A percentile compares a stretch with the other conserved stretches of the same genome.
These are phyloP conservation scores for Lytechinus pictus DNA, from an alignment of 35 echinoderm and acorn worm species.

Conservation along the genomic window DNA sequence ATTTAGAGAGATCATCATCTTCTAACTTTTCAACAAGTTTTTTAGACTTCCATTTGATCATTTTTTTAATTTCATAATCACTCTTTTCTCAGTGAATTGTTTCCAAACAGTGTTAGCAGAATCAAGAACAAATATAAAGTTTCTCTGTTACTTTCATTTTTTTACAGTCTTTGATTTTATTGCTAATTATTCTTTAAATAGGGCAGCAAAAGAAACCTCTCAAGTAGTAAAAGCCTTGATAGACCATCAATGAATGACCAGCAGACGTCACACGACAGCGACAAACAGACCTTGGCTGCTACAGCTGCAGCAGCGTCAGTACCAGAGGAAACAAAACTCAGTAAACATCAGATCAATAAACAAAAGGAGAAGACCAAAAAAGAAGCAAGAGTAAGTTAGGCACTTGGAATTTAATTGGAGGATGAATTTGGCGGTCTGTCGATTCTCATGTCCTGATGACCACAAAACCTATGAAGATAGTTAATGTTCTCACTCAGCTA, in stretches of 20 bases:
- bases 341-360: constrained; percentile 94
- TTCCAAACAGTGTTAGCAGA: background rate
- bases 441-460: too few relatives aligned
- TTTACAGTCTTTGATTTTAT: background rate
- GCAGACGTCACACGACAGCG: background rate
- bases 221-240: constrained; percentile 35
- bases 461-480: too few relatives aligned
- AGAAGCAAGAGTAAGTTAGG: constrained; percentile 71
- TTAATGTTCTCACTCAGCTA: too few relatives aligned
- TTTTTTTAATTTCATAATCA: too few relatives aligned
- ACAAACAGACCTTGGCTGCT: background rate
- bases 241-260: background rate
- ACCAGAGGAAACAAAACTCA: constrained; percentile 59
- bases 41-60: too few relatives aligned
- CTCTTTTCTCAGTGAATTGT: background rate
- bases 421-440: too few relatives aligned
- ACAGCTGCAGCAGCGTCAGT: constrained; percentile 27
- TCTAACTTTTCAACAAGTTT: too few relatives aligned
- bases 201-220: constrained; percentile 42
- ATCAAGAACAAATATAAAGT: too few relatives aligned
- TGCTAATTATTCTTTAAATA: background rate
- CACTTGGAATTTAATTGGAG: too few relatives aligned
- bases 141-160: background rate
- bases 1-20: too few relatives aligned
- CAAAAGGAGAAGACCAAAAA: constrained; percentile 85